Evolutionary conservation across 2,797 vertebrate species (phyloP), one percentile per base, ranked within the genome.

Genomic region (Danio tinwini): DNA sequence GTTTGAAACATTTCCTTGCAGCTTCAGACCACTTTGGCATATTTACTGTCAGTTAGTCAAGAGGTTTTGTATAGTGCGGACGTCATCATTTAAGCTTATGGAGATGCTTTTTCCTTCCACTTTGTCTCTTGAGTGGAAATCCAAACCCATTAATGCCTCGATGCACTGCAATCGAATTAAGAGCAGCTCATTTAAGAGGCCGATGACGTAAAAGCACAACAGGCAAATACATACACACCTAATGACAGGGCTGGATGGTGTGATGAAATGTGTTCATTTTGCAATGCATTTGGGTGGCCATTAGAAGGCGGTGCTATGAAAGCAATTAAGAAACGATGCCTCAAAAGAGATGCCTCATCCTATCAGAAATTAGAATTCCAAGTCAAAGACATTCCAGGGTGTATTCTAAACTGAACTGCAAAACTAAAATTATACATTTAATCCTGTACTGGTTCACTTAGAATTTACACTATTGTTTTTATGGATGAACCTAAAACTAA

Each of bases 131-230:
- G 21, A 67, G 50, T 56, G 50, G 40, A 55, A 47, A 65, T 56
- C 52, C 52, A 77, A 67, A 77, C n/a, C 75, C 63, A 68, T 68
- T 47, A 68, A 67, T 39, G 40, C 9, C 50, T 65, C 29, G 49
- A 47, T 76, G 63, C 3, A 19, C n/a, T 5, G 1, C 62, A 58
- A 67, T 68, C 7, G 1, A 47, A 67, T 58, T 77, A 67, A 13
- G 21, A 58, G 75, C 12, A 13, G 45, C 65, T 78, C 29, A 69
- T 70, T 70, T 50, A 52, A 70, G 39, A 78, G 39, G 45, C n/a
- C 29, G 29, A 70, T n/a, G 29, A 52, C 1, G 9, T 14, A 76
- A 11, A 21, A 12, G 50, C 55, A 55, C 19, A 71, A 47, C 19
- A 69, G 40, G 37, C 13, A 21, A 21, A 37, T 3, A 76, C 14